Percentiles rank a stretch among this genome's conserved stretches.
These are phyloP conservation scores for Empidonax traillii DNA, from an alignment of 2,113 vertebrate species.

Conservation along the genomic window DNA sequence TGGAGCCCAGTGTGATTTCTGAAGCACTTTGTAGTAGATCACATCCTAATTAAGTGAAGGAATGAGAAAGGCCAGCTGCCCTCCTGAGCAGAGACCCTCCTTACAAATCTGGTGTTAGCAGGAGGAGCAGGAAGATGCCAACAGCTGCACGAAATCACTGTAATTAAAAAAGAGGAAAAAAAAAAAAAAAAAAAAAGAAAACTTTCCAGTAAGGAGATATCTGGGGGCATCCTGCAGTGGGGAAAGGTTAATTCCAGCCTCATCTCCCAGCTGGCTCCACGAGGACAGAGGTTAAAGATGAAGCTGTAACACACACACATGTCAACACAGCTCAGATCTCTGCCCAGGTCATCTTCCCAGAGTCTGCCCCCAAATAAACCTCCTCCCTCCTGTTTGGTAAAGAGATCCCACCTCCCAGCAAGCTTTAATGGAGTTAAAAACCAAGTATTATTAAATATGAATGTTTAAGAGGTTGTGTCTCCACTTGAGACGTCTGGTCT, in stretches of 20 bases:
- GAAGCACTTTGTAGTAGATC: not conserved
- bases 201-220: not conserved
- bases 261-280: not conserved
- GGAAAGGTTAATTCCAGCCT: conserved; percentile 30
- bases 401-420: not conserved
- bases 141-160: conserved; percentile 64
- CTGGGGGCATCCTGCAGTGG: not conserved
- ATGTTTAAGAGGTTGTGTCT: not conserved
- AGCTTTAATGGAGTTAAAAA: not conserved
- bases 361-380: not conserved
- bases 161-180: conserved; percentile 65
- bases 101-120: not conserved
- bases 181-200: not conserved
- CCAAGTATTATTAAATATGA: conserved; percentile 16
- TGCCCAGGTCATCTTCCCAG: not conserved
- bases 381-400: not conserved
- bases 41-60: not conserved
- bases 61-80: conserved; percentile 56
- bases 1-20: not conserved
- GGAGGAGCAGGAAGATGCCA: conserved; percentile 4
- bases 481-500: not conserved
- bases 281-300: conserved; percentile 38
- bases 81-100: conserved; percentile 24
- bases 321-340: not conserved
- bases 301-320: not conserved